Base-by-base conservation (phyloP, 37 sponge, comb jelly and placozoan genomes). In the Beroe ovata region DNA sequence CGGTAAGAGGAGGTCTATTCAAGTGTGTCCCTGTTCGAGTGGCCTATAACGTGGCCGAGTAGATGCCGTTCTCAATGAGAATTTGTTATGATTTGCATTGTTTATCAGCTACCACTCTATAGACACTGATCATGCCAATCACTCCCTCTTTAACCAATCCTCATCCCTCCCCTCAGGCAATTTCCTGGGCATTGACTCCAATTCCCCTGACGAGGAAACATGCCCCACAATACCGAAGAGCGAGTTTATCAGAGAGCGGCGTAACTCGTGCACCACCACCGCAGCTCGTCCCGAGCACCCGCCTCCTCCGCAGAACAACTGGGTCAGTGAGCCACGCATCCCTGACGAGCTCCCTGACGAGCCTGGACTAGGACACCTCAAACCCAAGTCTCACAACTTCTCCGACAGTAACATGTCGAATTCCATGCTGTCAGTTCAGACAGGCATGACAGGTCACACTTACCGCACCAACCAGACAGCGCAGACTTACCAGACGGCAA, bases 181-280 rank as follows among this genome's bases (percentile, higher is more conserved):
- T 36, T 77, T 77, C 84, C 47, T 77, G 4, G 84, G 84, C 33
- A 35, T 77, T 1, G 84, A 77, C n/a, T 6, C 38, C 22, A 11
- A 21, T 6, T 21, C 28, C 4, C 36, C 26, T 0, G 71, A 28
- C 11, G 84, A 42, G 22, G 84, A 39, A 19, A 29, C 35, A 29
- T 6, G 4, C 23, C 71, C 71, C 20, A 40, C 41, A n/a, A 28
- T 42, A 1, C 54, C 41, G 1, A 77, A 77, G 47, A 21, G 22
- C 1, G 47, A 77, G 54, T 77, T 77, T 29, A 35, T 35, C 8
- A 42, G 84, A n/a, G 54, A 77, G n/a, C 42, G 84, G 8, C n/a
- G 84, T 4, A 77, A 77, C 84, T 77, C 84, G 54, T 77, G 84
- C 54, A 77, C 84, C 8, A 77, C 84, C 41, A 77, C 84, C 41